A percentile compares a stretch with the other conserved stretches of the same genome.
Conservation (phyloP, 1,140 invertebrate genomes). For the fruit fly (Drosophila melanogaster) region DNA sequence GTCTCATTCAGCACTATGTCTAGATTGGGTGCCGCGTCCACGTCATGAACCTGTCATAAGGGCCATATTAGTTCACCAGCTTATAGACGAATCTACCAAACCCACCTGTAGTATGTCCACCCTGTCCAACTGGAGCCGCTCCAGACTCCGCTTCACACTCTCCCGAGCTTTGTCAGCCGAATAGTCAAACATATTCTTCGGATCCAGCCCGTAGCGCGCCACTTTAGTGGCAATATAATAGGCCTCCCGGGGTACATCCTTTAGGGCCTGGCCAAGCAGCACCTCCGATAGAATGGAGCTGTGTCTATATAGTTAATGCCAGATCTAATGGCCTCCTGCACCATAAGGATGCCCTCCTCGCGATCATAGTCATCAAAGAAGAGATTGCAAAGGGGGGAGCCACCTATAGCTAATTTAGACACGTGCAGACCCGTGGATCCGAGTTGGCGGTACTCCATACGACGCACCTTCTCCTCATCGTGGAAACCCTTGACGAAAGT, state of each 20-base stretch:
- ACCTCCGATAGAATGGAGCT: constrained; percentile 95
- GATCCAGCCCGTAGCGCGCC: constrained; percentile 91
- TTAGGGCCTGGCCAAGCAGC: constrained; percentile 92
- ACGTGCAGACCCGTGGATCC: constrained; percentile 86
- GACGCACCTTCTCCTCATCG: constrained; percentile 85
- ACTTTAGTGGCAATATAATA: constrained; percentile 98
- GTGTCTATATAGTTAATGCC: constrained; percentile 97
- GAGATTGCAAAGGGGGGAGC: constrained; percentile 61
- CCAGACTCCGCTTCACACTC: constrained; percentile 91
- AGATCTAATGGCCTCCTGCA: constrained; percentile 89
- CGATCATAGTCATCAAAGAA: constrained; percentile 80
- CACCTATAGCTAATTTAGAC: constrained; percentile 86
- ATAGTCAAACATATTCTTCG: constrained; percentile 94
- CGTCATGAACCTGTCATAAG: constrained; percentile 87
- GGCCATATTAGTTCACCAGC: too few species aligned
- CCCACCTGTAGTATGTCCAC: constrained; percentile 92
- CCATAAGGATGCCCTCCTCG: constrained; percentile 88
- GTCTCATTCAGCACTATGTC: constrained; percentile 93
- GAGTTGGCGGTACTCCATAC: constrained; percentile 86
- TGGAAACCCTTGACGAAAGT: constrained; percentile 87
- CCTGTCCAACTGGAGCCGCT: constrained; percentile 90
- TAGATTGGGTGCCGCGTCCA: constrained; percentile 85
- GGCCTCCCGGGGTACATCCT: constrained; percentile 90
- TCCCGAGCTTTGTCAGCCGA: constrained; percentile 89
- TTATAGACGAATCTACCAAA: not conserved